These are phyloP conservation scores for Pica pica DNA, from an alignment of 2,113 vertebrate species.

Conservation along the genomic window DNA sequence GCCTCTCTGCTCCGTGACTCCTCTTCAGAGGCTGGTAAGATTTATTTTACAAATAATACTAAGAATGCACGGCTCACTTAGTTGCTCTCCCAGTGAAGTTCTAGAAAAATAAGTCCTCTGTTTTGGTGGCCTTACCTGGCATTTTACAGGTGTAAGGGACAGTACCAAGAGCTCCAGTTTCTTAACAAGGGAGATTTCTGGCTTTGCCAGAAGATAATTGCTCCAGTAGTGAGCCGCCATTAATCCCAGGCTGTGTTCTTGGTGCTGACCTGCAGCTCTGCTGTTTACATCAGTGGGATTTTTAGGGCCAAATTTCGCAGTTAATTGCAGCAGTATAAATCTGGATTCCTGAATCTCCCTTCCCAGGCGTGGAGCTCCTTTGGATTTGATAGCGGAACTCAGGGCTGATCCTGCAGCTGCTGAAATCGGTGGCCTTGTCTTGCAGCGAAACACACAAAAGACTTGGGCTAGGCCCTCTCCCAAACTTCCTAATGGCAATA, in stretches of 20 bases:
- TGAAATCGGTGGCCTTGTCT: background rate
- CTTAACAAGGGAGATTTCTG: background rate
- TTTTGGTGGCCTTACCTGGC: constrained; percentile 13
- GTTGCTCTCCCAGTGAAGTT: background rate
- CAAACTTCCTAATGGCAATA: background rate
- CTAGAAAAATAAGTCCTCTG: background rate
- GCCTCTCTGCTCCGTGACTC: background rate
- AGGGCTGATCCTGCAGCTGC: background rate
- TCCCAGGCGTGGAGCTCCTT: background rate
- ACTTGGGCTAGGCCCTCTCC: background rate
- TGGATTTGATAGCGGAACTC: background rate
- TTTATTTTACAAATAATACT: background rate
- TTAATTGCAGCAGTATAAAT: background rate
- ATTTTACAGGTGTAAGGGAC: constrained; percentile 11
- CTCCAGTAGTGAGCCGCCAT: background rate
- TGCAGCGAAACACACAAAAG: background rate
- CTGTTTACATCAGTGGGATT: constrained; percentile 36
- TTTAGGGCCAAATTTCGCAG: constrained; percentile 42
- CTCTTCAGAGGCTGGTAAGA: background rate
- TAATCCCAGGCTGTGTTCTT: constrained; percentile 34
- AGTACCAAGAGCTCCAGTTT: background rate
- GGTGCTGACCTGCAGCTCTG: constrained; percentile 41
- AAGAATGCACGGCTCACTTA: background rate
- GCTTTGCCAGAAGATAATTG: constrained; percentile 44
- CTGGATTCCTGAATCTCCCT: background rate